Evolutionary conservation across 2,888 invertebrate genomes (phyloP).

Genomic region (Noctua comes): DNA sequence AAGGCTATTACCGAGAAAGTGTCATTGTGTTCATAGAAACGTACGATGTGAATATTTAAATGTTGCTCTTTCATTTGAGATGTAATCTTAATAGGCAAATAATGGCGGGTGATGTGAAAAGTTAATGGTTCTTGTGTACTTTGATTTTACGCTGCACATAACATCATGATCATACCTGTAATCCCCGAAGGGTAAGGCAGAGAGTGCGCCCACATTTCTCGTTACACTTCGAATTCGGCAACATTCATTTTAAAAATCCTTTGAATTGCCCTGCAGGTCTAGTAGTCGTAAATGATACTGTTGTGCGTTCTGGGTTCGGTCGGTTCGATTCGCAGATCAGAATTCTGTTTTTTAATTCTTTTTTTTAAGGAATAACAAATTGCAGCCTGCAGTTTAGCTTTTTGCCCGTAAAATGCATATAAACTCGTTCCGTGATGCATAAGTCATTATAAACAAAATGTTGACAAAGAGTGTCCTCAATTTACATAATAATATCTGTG

Average conservation of each 20-base stretch:
- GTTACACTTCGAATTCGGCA: background rate
- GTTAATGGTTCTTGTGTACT: constrained; percentile 10
- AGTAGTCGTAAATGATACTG: background rate
- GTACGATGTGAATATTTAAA: constrained; percentile 46
- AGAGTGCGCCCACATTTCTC: background rate
- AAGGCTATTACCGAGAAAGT: constrained; percentile 58
- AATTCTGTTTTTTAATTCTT: background rate
- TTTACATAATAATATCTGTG: background rate
- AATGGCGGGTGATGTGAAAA: constrained; percentile 26
- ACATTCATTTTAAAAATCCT: background rate
- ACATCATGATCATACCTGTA: background rate
- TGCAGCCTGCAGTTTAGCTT: background rate
- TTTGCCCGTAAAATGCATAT: background rate
- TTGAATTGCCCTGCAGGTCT: background rate
- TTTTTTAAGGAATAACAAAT: too few species aligned
- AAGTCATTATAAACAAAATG: background rate
- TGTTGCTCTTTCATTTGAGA: constrained; percentile 42
- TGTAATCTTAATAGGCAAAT: constrained; percentile 51
- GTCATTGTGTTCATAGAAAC: constrained; percentile 41
- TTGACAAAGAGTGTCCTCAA: background rate
- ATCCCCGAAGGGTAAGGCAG: background rate
- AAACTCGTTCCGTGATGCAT: too few species aligned
- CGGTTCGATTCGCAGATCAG: background rate
- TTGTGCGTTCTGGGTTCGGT: background rate
- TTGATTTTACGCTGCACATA: background rate